Evolutionary conservation across 2,113 vertebrate genomes (phyloP), one percentile per base, ranked within the genome.

Genomic region (Dendrocopos noguchii): DNA sequence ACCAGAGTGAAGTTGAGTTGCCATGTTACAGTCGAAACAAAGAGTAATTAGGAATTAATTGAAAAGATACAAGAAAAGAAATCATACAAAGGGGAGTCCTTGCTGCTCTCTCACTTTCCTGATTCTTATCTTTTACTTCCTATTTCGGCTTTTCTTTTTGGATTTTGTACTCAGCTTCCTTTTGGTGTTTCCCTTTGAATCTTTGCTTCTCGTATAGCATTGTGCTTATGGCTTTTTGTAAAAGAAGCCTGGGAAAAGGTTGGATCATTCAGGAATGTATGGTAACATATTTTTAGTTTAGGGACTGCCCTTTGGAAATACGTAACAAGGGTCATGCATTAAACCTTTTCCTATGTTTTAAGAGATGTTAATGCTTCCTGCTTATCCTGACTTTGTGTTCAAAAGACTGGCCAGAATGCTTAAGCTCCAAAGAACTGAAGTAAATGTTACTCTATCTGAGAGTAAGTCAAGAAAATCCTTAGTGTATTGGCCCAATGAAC

Each of bases 11-110:
- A 87, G 55, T 27, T n/a, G 56, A 77, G 74, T 92, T 83, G 81
- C 87, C 71, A 73, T 27, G 71, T 74, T 94, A 91, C 47, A 34
- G 56, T 33, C 1, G 21, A 91, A 97, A 97, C 95, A 97, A 96
- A 97, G 91, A 91, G 84, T 87, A 95, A 90, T 96, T 93, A 95
- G 78, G 52, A 93, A 95, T 86, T 96, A 86, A 91, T 91, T 97
- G 91, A 92, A 96, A 97, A 94, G 93, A 95, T 94, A 92, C 82
- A 94, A 95, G 94, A 94, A 96, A 92, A 96, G 87, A 96, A 96
- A 95, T 94, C 68, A 65, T 78, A 92, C 84, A 95, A 96, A 95
- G 73, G 91, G 57, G 89, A 95, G 75, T 89, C 86, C 91, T 90
- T 94, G 84, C 80, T 0, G 10, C 94, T 96, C 74, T 95, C 93